Evolutionary conservation across 2,113 vertebrate species (phyloP).

Genomic region (Riparia riparia): DNA sequence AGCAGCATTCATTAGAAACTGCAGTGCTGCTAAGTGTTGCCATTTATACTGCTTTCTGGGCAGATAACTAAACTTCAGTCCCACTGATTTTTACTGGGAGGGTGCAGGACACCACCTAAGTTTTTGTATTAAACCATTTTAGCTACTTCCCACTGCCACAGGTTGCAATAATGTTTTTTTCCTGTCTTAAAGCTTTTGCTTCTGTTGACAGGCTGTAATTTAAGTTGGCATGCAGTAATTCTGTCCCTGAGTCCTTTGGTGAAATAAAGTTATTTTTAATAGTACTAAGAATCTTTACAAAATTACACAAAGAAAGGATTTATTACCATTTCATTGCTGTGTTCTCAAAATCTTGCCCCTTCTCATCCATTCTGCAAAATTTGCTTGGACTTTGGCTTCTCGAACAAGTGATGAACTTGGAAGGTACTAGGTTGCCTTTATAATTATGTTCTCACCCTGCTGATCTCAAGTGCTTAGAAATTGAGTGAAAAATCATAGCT

Average conservation of each 20-base stretch:
- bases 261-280: conserved; percentile 3
- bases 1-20: background rate
- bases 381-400: background rate
- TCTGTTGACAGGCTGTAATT: conserved; percentile 33
- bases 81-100: background rate
- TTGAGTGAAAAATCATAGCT: background rate
- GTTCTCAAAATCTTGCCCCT: background rate
- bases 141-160: background rate
- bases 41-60: background rate
- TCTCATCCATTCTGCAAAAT: background rate
- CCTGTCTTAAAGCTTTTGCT: background rate
- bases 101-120: background rate
- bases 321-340: background rate
- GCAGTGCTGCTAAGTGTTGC: background rate
- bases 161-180: background rate
- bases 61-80: background rate
- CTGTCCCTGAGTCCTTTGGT: background rate
- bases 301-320: background rate
- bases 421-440: background rate
- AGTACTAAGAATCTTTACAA: background rate
- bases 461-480: background rate
- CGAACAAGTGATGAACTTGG: background rate
- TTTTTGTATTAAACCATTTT: background rate
- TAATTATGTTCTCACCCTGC: background rate
- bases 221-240: background rate